Conservation (phyloP, 2,113 vertebrate species). For the Copsychus sechellarum region DNA sequence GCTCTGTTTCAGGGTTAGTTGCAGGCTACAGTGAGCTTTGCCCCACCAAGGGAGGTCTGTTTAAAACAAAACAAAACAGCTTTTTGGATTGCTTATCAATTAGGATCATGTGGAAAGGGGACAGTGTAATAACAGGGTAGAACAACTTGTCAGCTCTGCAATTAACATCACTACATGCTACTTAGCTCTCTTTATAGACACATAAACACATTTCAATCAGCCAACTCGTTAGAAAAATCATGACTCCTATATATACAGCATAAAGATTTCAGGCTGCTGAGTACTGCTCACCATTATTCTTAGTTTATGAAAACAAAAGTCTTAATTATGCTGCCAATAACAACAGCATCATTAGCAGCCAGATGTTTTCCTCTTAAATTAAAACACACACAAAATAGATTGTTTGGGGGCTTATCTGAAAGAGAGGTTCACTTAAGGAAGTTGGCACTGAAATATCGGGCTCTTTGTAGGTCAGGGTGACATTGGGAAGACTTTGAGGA, state of each 20-base stretch:
- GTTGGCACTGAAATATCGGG: background rate
- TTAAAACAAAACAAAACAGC: slow-evolving; percentile 17
- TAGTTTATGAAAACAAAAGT: slow-evolving; percentile 47
- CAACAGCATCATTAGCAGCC: slow-evolving; percentile 32
- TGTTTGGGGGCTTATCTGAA: slow-evolving; percentile 6
- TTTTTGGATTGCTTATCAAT: background rate
- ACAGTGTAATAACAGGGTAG: background rate
- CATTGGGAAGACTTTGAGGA: background rate
- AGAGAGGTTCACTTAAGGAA: background rate
- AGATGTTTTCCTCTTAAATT: slow-evolving; percentile 34
- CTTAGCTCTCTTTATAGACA: slow-evolving; percentile 44
- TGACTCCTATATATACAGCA: background rate
- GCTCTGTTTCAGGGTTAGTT: accelerated
- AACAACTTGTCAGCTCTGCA: slow-evolving; percentile 24
- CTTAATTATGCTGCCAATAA: slow-evolving; percentile 51
- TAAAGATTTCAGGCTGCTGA: slow-evolving; percentile 26
- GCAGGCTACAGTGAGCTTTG: background rate
- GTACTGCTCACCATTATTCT: slow-evolving; percentile 39
- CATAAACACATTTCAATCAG: slow-evolving; percentile 57
- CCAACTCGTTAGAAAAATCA: slow-evolving; percentile 39
- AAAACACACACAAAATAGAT: background rate
- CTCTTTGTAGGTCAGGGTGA: background rate
- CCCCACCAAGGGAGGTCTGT: background rate
- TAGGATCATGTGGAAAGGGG: slow-evolving; percentile 5
- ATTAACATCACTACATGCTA: slow-evolving; percentile 34